Percentiles rank a stretch among this genome's conserved stretches.
phyloP scores from a whole-genome alignment of 2,113 vertebrate genomes.

The Lota lota region DNA sequence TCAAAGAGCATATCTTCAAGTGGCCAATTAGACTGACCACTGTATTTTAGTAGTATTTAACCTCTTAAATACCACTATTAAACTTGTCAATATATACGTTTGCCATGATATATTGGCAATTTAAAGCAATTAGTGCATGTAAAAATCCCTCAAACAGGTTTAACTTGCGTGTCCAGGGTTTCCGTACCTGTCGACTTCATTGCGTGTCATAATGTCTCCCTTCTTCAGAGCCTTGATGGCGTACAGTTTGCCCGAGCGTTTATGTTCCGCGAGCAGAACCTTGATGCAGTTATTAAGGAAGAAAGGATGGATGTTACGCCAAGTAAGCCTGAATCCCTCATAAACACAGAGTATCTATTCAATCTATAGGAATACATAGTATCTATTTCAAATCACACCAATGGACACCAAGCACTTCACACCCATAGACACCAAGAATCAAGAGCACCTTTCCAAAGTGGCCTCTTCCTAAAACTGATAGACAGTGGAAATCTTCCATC shows the following conservation, averaged over 20 bases:
- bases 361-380: too few species aligned
- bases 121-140: not conserved
- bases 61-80: too few species aligned
- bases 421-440: not conserved
- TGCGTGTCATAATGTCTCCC: constrained; percentile 86
- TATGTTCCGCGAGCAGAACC: constrained; percentile 89
- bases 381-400: not conserved
- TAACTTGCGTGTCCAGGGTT: too few species aligned
- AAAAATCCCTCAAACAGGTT: too few species aligned
- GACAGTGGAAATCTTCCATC: constrained; percentile 84
- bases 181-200: constrained; percentile 86
- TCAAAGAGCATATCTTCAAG: too few species aligned
- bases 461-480: constrained; percentile 88
- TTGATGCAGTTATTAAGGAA: constrained; percentile 46
- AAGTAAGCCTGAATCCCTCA: not conserved
- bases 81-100: too few species aligned
- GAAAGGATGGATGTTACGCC: not conserved
- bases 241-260: constrained; percentile 80
- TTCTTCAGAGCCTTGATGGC: constrained; percentile 97
- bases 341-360: too few species aligned
- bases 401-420: not conserved
- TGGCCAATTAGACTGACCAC: too few species aligned
- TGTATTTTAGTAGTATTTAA: too few species aligned
- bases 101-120: too few species aligned
- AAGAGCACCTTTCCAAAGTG: constrained; percentile 91